These are phyloP conservation scores for Drosophila elegans DNA, from an alignment of 1,140 invertebrate species.

Conservation along the genomic window DNA sequence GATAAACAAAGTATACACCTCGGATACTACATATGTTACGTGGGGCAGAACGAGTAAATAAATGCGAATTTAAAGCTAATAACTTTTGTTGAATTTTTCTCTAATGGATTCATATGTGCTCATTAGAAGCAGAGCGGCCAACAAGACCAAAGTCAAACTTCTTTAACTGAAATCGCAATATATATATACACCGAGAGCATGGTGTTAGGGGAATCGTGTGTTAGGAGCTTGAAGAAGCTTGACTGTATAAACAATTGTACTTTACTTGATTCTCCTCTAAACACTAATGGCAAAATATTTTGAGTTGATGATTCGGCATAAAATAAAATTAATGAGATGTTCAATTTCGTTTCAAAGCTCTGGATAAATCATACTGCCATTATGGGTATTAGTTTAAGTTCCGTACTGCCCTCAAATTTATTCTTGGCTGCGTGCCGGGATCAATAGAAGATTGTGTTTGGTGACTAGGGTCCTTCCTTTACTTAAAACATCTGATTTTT, in stretches of 20 bases:
- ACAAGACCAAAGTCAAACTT: conserved; percentile 3
- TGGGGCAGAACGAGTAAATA: conserved; percentile 39
- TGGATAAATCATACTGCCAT: background rate
- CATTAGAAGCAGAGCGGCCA: conserved; percentile 26
- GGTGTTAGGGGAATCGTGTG: background rate
- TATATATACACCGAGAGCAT: background rate
- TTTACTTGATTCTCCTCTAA: conserved; percentile 1
- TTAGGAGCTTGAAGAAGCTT: conserved; percentile 1
- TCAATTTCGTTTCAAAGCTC: background rate
- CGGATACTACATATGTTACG: conserved; percentile 23
- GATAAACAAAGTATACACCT: conserved; percentile 12
- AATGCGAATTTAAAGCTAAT: conserved; percentile 21
- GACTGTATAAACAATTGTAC: conserved; percentile 19
- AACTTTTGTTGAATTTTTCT: conserved; percentile 17
- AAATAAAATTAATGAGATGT: conserved; percentile 16
- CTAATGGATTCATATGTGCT: conserved; percentile 21
- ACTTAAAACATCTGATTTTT: too few species aligned
- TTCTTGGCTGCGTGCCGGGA: too few species aligned
- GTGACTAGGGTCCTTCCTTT: too few species aligned
- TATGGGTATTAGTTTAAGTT: too few species aligned
- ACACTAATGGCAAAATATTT: conserved; percentile 1
- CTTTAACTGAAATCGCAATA: conserved; percentile 6
- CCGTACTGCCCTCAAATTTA: too few species aligned
- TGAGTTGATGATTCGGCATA: conserved; percentile 8
- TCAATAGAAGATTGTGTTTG: too few species aligned